Evolutionary conservation across 2,888 invertebrate species (phyloP).

Genomic region (Drosophila multiciliata): DNA sequence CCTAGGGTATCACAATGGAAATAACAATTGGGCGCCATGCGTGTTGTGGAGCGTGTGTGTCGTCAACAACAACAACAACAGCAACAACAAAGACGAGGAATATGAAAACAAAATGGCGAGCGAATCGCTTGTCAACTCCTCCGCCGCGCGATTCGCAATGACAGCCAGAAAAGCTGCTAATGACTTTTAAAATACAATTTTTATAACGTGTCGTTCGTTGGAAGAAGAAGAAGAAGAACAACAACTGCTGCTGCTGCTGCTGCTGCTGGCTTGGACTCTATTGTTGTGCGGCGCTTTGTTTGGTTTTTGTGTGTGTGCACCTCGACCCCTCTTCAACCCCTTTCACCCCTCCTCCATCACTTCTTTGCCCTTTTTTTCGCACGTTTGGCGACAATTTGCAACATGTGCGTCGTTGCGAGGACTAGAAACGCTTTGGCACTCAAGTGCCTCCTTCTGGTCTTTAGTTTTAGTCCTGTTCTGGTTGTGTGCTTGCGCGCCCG

Average conservation of each 20-base stretch:
- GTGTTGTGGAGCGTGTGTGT: conserved; percentile 29
- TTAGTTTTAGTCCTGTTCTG: conserved; percentile 16
- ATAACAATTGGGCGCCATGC: conserved; percentile 25
- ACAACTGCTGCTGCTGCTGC: no score
- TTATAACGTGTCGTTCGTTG: conserved; percentile 57
- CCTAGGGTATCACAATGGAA: conserved; percentile 38
- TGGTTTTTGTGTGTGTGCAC: conserved; percentile 20
- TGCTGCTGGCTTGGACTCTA: conserved; percentile 18
- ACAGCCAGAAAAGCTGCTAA: conserved; percentile 81
- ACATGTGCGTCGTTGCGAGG: conserved; percentile 60
- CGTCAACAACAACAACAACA: neutral
- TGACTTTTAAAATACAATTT: conserved; percentile 81
- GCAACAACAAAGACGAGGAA: neutral
- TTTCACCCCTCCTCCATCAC: neutral
- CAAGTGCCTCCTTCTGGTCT: conserved; percentile 33
- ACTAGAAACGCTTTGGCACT: conserved; percentile 30
- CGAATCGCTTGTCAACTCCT: conserved; percentile 43
- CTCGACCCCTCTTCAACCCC: neutral
- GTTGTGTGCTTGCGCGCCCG: conserved; percentile 31
- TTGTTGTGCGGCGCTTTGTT: conserved; percentile 20
- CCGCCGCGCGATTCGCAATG: conserved; percentile 38
- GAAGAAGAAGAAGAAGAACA: neutral
- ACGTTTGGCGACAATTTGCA: conserved; percentile 67
- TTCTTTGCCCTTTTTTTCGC: conserved; percentile 5
- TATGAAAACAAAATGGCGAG: conserved; percentile 45